Evolutionary conservation across 2,888 invertebrate species (phyloP), one percentile per base, ranked within the genome.

Genomic region (Choreutis nemorana): DNA sequence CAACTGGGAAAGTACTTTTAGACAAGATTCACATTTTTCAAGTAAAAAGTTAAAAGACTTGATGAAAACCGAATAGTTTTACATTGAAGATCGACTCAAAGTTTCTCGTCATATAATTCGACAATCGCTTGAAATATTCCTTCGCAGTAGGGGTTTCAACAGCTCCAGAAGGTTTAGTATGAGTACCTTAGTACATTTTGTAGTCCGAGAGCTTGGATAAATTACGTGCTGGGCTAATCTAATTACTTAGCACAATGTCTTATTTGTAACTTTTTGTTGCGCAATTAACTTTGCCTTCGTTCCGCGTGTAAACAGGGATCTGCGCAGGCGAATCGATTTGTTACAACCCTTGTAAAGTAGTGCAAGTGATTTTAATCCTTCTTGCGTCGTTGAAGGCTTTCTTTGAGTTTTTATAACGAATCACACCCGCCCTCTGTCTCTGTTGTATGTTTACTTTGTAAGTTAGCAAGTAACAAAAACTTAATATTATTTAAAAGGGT

Each of bases 221-320:
- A 50, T 48, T 63, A 56, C 65, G 55, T 55, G 59, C 62, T 64
- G 65, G 28, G 66, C 53, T 72, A 72, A 73, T 72, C 72, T 72
- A 72, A 72, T 73, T 72, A 73, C 63, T 70, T 73, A 71, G 56
- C 67, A 54, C 70, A 68, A 73, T 63, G 71, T 72, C 73, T 73
- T 72, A 70, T 67, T 73, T 65, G 67, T 66, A 58, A 55, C 50
- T 57, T 65, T 57, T 66, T 62, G 66, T 70, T 61, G 55, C 43
- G 60, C 66, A 66, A 71, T 67, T 70, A 68, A 61, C 52, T 42
- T 46, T 44, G 43, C 55, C 47, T 55, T 50, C 53, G 57, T 50
- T 55, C 47, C 49, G 34, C 36, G 39, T 35, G 37, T 37, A 39
- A 36, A 40, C 37, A 37, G 29, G 24, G 45, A 46, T 45, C 42